A percentile compares a stretch with the other conserved stretches of the same genome.
These are phyloP conservation scores for Puma concolor DNA, from an alignment of 2,113 vertebrate species.

Conservation along the genomic window DNA sequence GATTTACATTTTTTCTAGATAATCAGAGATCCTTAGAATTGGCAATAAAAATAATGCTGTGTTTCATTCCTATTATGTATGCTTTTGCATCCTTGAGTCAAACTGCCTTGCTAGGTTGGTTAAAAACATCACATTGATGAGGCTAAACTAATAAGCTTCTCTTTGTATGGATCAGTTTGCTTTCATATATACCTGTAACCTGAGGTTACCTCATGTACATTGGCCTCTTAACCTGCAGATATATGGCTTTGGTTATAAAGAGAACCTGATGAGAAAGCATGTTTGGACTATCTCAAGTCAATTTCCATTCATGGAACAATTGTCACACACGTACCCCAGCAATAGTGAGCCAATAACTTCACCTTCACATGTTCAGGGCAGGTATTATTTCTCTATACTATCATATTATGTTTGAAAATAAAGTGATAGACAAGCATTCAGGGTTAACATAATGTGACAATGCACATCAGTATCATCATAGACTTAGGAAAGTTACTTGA, in stretches of 20 bases:
- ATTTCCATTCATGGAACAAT: neutral
- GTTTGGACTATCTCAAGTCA: neutral
- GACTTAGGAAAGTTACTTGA: neutral
- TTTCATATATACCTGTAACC: neutral
- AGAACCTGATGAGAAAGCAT: neutral
- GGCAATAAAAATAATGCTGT: neutral
- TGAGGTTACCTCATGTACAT: neutral
- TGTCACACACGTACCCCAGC: neutral
- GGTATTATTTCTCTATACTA: neutral
- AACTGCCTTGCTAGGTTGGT: neutral
- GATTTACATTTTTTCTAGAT: neutral
- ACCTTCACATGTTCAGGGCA: neutral
- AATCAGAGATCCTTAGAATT: neutral
- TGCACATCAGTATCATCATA: neutral
- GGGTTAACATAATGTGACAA: neutral
- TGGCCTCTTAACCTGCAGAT: neutral
- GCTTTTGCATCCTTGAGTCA: neutral
- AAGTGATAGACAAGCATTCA: neutral
- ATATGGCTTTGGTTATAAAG: neutral
- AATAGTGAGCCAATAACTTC: no score
- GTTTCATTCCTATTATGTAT: neutral
- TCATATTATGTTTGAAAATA: conserved; percentile 17
- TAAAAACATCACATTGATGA: neutral
- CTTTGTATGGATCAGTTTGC: neutral
- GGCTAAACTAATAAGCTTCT: neutral